phyloP scores from a whole-genome alignment of 2,113 vertebrate genomes.

The Eleginops maclovinus region DNA sequence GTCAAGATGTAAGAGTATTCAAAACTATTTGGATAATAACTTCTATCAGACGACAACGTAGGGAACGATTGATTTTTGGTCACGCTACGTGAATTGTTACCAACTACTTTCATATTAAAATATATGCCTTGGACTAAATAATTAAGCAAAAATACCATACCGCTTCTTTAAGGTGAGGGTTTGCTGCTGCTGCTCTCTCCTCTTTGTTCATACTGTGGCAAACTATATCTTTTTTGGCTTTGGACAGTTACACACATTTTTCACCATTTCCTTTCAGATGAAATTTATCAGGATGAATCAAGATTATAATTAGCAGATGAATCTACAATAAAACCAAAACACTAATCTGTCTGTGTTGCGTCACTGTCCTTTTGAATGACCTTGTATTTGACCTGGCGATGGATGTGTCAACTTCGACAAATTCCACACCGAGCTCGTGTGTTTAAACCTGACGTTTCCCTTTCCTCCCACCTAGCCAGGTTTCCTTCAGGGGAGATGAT shows the following conservation, averaged over 20 bases:
- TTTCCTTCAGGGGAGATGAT: slow-evolving; percentile 81
- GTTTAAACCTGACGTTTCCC: slow-evolving; percentile 71
- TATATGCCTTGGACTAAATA: too few relatives aligned
- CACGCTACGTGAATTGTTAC: too few relatives aligned
- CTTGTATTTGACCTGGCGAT: not conserved
- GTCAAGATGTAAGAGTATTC: too few relatives aligned
- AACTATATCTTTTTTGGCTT: not conserved
- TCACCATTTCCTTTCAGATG: not conserved
- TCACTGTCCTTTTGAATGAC: not conserved
- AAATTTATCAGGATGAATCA: not conserved
- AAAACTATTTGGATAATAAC: too few relatives aligned
- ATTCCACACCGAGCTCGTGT: slow-evolving; percentile 54
- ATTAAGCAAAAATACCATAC: not conserved
- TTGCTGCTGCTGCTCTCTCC: not conserved
- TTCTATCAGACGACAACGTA: not conserved
- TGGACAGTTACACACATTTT: not conserved
- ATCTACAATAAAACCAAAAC: not conserved
- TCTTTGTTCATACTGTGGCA: not conserved
- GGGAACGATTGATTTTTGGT: too few relatives aligned
- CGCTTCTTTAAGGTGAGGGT: not conserved
- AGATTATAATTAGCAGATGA: not conserved
- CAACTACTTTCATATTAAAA: too few relatives aligned
- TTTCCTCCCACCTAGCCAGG: slow-evolving; percentile 81
- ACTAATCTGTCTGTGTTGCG: not conserved
- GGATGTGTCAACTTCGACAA: slow-evolving; percentile 6